A percentile compares a stretch with the other conserved stretches of the same genome.
phyloP scores from a whole-genome alignment of 2,113 vertebrate species.

The Stegostoma tigrinum region DNA sequence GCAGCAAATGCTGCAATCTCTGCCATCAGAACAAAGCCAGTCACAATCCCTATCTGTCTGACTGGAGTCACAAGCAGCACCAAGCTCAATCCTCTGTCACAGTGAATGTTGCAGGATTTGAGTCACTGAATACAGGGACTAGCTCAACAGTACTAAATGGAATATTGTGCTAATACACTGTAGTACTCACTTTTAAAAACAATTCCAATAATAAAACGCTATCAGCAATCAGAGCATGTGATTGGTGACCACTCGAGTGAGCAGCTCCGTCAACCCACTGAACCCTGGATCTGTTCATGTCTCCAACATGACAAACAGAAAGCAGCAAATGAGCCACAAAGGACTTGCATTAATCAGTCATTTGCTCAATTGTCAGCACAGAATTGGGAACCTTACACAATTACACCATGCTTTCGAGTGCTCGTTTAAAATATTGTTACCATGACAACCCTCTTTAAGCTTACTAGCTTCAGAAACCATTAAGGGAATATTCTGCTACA shows the following conservation, averaged over 20 bases:
- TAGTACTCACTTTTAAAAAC: neutral
- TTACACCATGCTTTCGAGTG: neutral
- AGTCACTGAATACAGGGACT: neutral
- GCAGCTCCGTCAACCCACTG: neutral
- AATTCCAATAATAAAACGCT: neutral
- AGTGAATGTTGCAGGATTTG: neutral
- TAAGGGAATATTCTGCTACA: neutral
- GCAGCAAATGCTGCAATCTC: neutral
- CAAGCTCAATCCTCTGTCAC: neutral
- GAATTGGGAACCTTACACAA: neutral
- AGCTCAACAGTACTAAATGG: neutral
- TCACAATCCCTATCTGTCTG: neutral
- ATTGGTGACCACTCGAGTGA: neutral
- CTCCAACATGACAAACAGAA: neutral
- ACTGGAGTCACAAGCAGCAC: neutral
- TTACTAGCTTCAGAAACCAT: conserved; percentile 13
- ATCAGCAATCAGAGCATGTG: neutral
- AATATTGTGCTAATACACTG: neutral
- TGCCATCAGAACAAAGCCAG: neutral
- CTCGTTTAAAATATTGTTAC: conserved; percentile 11
- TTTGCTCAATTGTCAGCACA: neutral
- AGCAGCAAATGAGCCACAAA: neutral
- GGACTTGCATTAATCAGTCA: neutral
- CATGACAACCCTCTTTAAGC: conserved; percentile 12
- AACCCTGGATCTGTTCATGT: neutral